These are phyloP conservation scores for Clarias macrocephalus DNA, from an alignment of 2,113 vertebrate species.

Conservation along the genomic window DNA sequence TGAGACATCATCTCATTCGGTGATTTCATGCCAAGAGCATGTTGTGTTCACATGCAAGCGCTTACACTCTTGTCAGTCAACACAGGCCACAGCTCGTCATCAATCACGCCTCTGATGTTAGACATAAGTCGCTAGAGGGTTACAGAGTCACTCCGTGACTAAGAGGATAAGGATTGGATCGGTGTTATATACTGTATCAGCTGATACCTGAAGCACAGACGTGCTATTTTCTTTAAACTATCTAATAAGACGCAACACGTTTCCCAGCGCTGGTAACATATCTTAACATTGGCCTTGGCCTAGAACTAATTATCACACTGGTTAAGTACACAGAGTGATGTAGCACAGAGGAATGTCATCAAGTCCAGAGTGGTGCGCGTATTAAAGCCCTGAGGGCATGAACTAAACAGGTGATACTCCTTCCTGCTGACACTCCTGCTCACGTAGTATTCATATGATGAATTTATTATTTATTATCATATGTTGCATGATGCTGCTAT, in stretches of 20 bases:
- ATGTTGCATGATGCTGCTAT: neutral
- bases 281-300: neutral
- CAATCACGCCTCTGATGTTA: neutral
- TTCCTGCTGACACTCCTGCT: conserved; percentile 9
- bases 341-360: conserved; percentile 12
- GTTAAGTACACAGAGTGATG: neutral
- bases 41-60: neutral
- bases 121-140: neutral
- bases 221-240: neutral
- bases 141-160: neutral
- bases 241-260: neutral
- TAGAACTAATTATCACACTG: neutral
- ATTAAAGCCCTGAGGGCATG: conserved; percentile 14
- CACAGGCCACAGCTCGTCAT: neutral
- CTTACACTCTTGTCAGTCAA: neutral
- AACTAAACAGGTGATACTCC: neutral
- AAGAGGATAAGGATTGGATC: conserved; percentile 2
- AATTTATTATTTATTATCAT: neutral
- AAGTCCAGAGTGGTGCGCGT: neutral
- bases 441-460: neutral
- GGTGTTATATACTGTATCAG: neutral
- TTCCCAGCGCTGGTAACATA: neutral
- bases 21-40: too few species aligned
- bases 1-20: neutral
- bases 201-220: too few species aligned